Evolutionary conservation across 2,888 invertebrate species (phyloP).

Genomic region (Diachrysia chrysitis): DNA sequence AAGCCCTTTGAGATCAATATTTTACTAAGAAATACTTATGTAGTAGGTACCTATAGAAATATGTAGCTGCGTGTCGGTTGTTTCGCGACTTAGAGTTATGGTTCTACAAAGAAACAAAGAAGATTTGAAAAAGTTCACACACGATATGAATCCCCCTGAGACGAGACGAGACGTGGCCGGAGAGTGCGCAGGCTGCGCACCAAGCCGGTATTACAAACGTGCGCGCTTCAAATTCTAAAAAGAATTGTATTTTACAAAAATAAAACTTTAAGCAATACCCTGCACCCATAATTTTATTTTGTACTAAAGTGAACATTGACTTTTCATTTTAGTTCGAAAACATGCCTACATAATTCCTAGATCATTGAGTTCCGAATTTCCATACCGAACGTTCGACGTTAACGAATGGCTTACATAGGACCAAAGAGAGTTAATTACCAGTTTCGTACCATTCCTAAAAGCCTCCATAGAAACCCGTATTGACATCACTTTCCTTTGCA

Average conservation of each 20-base stretch:
- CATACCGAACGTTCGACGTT: background rate
- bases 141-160: slow-evolving; percentile 68
- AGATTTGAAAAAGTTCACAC: slow-evolving; percentile 70
- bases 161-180: slow-evolving; percentile 52
- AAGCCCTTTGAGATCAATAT: slow-evolving; percentile 7
- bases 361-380: background rate
- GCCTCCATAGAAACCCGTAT: background rate
- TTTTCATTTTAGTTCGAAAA: too few relatives aligned
- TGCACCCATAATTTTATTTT: slow-evolving; percentile 10
- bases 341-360: background rate
- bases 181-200: slow-evolving; percentile 41
- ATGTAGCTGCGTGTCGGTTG: slow-evolving; percentile 38
- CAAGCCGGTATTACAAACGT: slow-evolving; percentile 59
- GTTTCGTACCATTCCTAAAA: background rate
- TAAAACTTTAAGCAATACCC: slow-evolving; percentile 42
- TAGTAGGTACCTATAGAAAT: slow-evolving; percentile 9
- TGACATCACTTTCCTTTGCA: background rate
- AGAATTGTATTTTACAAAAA: slow-evolving; percentile 49
- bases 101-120: slow-evolving; percentile 62
- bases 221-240: slow-evolving; percentile 48
- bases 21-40: slow-evolving; percentile 14
- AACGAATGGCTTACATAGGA: slow-evolving; percentile 2
- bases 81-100: slow-evolving; percentile 58
- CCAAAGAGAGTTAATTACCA: slow-evolving; percentile 4
- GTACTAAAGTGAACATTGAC: background rate